Evolutionary conservation across 2,888 invertebrate species (phyloP), one percentile per base, ranked within the genome.

Genomic region (Branchellion lobata): DNA sequence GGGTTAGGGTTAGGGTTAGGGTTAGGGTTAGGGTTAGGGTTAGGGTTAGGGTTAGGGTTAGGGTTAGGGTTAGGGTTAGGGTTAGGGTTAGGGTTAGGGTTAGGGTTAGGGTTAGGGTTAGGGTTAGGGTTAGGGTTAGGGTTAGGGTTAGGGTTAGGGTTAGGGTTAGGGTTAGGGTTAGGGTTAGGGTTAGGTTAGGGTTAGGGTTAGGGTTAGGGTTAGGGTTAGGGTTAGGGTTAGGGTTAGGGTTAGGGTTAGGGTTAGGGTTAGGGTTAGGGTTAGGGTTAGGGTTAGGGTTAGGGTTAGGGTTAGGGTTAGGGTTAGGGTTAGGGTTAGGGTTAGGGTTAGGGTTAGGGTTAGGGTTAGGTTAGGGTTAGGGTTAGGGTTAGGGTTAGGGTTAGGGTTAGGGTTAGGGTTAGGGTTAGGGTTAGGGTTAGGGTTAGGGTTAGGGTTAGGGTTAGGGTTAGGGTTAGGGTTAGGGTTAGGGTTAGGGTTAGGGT

Each of bases 361-460:
- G 82, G 79, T 82, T 81, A 57, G 82, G 81, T 82, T 82, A 80
- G 82, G 82, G 79, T 82, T 81, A 57, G 78, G 80, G 81, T 82
- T 82, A 77, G 81, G 81, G 81, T 81, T 78, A 80, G 80, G 81
- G 81, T 79, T 79, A 80, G 80, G 82, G 74, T 82, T 81, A 80
- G 81, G 82, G 81, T 81, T 81, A 79, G 81, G 82, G 80, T 82
- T 80, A 80, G 82, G 82, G 81, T 82, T 82, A 80, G 82, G 82
- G 80, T 82, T 78, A 79, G 81, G 72, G 80, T 81, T 81, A 81
- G 82, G 82, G 81, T 82, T 82, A 80, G 82, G 82, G 79, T 82
- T 81, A 57, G 78, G 80, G 81, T 82, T 82, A 77, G 81, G 81
- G 81, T 81, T 78, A 80, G 80, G 81, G 81, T 79, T 81, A 80